A percentile compares a stretch with the other conserved stretches of the same genome.
These are phyloP conservation scores for Parnassius apollo DNA, from an alignment of 2,888 invertebrate species.

Conservation along the genomic window DNA sequence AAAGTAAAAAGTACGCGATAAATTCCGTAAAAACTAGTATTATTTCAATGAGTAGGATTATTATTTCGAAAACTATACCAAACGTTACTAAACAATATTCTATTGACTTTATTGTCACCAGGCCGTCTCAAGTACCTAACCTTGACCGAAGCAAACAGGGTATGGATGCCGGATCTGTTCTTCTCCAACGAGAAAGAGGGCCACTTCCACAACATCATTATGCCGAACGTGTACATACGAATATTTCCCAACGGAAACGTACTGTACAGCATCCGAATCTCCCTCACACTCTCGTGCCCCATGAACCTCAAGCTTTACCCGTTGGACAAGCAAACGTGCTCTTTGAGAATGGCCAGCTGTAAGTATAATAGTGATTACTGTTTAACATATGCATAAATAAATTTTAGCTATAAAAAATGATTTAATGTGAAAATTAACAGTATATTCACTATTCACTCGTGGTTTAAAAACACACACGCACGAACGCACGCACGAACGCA, in stretches of 20 bases:
- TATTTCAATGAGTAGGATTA: no score
- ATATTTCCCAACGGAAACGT: constrained; percentile 97
- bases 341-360: constrained; percentile 98
- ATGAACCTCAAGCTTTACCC: constrained; percentile 99
- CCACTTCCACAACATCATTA: constrained; percentile 98
- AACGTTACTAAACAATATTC: neutral
- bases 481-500: no score
- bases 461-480: no score
- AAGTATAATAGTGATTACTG: constrained; percentile 73
- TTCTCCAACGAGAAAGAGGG: constrained; percentile 99
- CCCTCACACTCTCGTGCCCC: constrained; percentile 96
- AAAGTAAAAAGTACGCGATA: no score
- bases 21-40: no score
- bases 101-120: constrained; percentile 44
- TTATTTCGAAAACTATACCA: neutral
- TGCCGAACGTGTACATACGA: constrained; percentile 98
- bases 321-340: constrained; percentile 96
- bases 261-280: constrained; percentile 98
- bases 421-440: no score
- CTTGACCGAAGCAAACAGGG: constrained; percentile 95
- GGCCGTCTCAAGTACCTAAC: constrained; percentile 95
- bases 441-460: no score
- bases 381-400: no score
- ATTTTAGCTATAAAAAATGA: no score
- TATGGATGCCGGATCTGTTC: constrained; percentile 99